Percentiles rank a stretch among this genome's conserved stretches.
Conservation (phyloP, 2,113 vertebrate genomes). For the Ibidorhyncha struthersii region DNA sequence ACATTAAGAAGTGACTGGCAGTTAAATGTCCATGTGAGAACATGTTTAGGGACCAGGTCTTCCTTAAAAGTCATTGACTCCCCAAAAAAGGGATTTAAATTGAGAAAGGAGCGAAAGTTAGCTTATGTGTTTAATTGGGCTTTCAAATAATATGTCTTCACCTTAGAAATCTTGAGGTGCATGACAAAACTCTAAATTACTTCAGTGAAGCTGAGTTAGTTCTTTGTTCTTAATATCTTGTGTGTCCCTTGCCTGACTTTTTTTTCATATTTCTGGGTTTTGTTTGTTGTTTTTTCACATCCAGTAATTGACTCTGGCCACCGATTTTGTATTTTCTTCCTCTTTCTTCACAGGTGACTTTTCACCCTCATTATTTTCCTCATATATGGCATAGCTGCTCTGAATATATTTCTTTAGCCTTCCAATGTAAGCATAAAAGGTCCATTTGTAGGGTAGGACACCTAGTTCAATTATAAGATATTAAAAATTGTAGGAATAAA, state of each 20-base stretch:
- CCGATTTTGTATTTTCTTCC: not conserved
- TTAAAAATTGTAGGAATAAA: not conserved
- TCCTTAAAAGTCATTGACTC: not conserved
- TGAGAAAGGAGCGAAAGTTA: not conserved
- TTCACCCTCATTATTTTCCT: not conserved
- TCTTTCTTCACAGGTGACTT: not conserved
- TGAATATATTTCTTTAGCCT: not conserved
- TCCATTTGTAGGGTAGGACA: not conserved
- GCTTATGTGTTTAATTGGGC: not conserved
- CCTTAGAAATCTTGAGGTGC: not conserved
- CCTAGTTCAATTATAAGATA: not conserved
- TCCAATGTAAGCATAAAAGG: not conserved
- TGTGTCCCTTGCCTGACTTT: not conserved
- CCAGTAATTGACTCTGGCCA: not conserved
- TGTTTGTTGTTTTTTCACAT: not conserved
- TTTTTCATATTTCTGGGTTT: not conserved
- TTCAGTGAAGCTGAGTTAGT: not conserved
- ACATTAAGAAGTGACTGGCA: not conserved
- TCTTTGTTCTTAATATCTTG: not conserved
- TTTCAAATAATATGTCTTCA: not conserved
- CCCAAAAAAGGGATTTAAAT: not conserved
- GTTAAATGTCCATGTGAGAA: not conserved
- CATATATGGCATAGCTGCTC: not conserved
- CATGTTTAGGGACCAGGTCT: not conserved
- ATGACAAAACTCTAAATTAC: not conserved